These are phyloP conservation scores for Ivindomyrus marchei DNA, from an alignment of 2,113 vertebrate genomes.

Conservation along the genomic window DNA sequence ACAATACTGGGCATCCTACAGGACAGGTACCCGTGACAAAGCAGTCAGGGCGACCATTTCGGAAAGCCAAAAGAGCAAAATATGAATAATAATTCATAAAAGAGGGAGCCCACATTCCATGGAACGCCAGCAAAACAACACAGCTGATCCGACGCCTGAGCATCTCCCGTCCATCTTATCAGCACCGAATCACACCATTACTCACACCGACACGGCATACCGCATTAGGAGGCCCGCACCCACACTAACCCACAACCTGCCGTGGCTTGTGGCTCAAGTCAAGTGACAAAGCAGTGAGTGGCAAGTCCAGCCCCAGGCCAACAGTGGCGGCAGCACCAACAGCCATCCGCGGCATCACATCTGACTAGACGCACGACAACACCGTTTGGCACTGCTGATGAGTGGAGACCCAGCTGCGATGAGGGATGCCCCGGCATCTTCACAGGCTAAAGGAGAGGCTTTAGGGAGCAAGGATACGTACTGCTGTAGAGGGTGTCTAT, in stretches of 20 bases:
- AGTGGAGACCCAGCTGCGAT: background rate
- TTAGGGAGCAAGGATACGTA: constrained; percentile 59
- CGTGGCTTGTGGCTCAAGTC: background rate
- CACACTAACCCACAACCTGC: background rate
- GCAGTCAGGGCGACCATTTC: background rate
- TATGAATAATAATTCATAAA: background rate
- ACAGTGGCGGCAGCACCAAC: background rate
- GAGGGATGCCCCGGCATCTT: background rate
- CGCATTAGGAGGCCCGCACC: background rate
- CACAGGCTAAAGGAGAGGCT: background rate
- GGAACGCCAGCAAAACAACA: background rate
- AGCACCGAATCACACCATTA: background rate
- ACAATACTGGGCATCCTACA: background rate
- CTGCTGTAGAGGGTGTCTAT: constrained; percentile 98
- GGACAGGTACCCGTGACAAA: background rate
- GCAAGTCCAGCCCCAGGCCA: background rate
- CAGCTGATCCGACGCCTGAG: background rate
- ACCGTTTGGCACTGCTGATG: background rate
- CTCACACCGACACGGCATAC: background rate
- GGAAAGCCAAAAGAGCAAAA: background rate
- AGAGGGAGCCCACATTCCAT: background rate
- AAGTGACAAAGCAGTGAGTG: background rate
- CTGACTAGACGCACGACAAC: background rate
- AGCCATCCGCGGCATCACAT: background rate
- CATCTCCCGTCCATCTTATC: background rate